A percentile compares a stretch with the other conserved stretches of the same genome.
phyloP scores from a whole-genome alignment of 2,797 vertebrate genomes.

The Serranus cabrilla region DNA sequence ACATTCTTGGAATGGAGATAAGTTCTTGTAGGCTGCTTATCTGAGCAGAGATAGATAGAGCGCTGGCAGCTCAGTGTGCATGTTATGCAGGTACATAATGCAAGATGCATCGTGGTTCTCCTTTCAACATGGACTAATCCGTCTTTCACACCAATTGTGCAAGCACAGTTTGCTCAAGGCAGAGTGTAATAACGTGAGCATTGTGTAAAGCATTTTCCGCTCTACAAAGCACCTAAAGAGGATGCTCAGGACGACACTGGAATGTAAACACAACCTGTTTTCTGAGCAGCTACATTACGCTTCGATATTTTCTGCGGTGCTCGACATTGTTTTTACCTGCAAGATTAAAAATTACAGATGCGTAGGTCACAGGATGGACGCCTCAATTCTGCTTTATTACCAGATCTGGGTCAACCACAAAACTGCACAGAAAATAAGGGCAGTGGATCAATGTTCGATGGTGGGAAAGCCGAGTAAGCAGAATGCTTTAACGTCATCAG shows the following conservation, averaged over 20 bases:
- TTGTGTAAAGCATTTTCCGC: conserved; percentile 3
- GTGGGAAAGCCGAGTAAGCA: neutral
- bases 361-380: neutral
- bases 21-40: neutral
- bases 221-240: neutral
- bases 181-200: neutral
- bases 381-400: neutral
- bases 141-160: neutral
- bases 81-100: neutral
- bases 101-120: neutral
- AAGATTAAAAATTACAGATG: neutral
- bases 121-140: neutral
- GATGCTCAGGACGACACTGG: neutral
- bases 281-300: neutral
- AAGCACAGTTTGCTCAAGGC: neutral
- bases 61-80: neutral
- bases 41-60: neutral
- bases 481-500: neutral
- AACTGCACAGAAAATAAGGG: neutral
- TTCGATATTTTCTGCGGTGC: neutral
- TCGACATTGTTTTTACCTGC: neutral
- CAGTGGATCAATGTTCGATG: neutral
- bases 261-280: neutral
- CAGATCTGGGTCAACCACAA: neutral
- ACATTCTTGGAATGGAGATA: neutral